Evolutionary conservation across 2,113 vertebrate genomes (phyloP), one percentile per base, ranked within the genome.

Genomic region (Dicentrarchus labrax): DNA sequence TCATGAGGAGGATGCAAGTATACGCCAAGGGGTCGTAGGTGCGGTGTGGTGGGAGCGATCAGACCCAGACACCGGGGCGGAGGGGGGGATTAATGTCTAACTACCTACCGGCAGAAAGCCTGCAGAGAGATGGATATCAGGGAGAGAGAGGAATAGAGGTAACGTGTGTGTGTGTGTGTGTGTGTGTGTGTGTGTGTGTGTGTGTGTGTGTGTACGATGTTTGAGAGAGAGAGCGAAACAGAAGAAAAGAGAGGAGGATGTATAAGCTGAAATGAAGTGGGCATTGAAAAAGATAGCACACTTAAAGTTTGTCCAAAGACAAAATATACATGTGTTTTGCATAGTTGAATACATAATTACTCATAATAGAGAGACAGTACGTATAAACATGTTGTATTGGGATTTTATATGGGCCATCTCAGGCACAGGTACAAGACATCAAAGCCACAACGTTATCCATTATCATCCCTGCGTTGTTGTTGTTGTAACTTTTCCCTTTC

Each of bases 31-130:
- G 72, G 45, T 43, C 0, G 6, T 11, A 5, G 81, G 67, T 64
- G 21, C 80, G 22, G 54, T 45, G 57, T 13, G 24, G 56, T 51
- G 67, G 47, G 74, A 82, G 76, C 38, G 64, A 78, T 90, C 81
- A 82, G 76, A 87, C 57, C 69, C 67, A 90, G 71, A 88, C 87
- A 73, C 48, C 21, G 57, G 69, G 76, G 30, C 4, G 30, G 30
- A n/a, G n/a, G 30, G 30, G 4, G 66, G 75, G 82, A 87, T 90
- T 87, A 90, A 38, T 24, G 17, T 82, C 79, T 62, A 70, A 80
- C 74, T 64, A 75, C 80, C 72, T 66, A 73, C 50, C 67, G 71
- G 73, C 71, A 74, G 54, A 78, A 38, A 76, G 19, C 38, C 48
- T 70, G 71, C 30, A 30, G 61, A 78, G 72, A 82, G 74, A 82